phyloP scores from a whole-genome alignment of 1,140 invertebrate species.

The Batillaria attramentaria region DNA sequence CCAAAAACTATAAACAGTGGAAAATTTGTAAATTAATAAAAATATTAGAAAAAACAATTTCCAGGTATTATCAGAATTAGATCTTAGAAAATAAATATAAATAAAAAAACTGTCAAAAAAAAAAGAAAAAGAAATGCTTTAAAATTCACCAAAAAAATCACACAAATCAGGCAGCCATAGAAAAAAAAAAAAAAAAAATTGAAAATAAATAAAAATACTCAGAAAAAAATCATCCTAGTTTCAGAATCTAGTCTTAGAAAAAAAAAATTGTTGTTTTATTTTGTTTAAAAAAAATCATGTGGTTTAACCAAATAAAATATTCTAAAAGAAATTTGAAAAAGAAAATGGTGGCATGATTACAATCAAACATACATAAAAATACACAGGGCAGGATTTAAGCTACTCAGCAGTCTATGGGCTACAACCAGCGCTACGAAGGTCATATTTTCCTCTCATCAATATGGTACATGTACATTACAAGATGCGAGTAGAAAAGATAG shows the following conservation, averaged over 20 bases:
- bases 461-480: conserved; percentile 8
- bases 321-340: background rate
- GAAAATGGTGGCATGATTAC: background rate
- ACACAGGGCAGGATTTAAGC: background rate
- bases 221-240: background rate
- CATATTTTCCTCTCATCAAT: background rate
- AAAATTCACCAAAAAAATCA: too few species aligned
- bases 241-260: background rate
- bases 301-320: background rate
- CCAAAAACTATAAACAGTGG: background rate
- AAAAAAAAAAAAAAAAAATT: background rate
- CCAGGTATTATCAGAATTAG: too few species aligned
- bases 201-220: background rate
- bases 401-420: background rate
- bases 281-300: background rate
- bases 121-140: background rate
- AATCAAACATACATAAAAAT: background rate
- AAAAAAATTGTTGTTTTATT: too few species aligned
- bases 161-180: too few species aligned
- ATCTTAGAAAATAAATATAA: background rate
- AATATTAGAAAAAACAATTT: too few species aligned
- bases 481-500: conserved; percentile 17
- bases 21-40: too few species aligned
- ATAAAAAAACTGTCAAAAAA: background rate
- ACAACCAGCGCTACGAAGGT: background rate